These are phyloP conservation scores for Sparus aurata DNA, from an alignment of 2,797 vertebrate genomes.

Conservation along the genomic window DNA sequence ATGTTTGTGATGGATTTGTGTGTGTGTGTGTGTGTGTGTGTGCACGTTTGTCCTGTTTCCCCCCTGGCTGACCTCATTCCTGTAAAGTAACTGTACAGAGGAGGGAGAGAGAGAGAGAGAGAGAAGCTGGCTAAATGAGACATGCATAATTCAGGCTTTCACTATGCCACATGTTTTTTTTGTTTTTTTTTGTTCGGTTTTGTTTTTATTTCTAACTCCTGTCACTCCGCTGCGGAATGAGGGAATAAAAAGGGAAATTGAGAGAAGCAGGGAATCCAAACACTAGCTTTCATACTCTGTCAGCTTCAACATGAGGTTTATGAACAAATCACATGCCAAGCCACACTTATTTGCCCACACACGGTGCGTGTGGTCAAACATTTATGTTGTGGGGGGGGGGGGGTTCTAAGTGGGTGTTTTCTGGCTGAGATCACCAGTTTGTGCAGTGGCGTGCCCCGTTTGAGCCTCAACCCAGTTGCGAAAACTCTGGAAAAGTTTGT, in stretches of 20 bases:
- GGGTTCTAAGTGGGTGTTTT: constrained; percentile 40
- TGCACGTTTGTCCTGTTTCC: constrained; percentile 44
- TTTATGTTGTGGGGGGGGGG: constrained; percentile 48
- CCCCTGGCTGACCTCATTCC: constrained; percentile 57
- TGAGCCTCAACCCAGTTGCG: constrained; percentile 28
- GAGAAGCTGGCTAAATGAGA: constrained; percentile 59
- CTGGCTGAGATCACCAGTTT: not conserved
- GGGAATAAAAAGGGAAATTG: constrained; percentile 36
- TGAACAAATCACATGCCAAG: constrained; percentile 40
- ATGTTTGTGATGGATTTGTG: constrained; percentile 4
- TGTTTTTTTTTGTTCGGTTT: not conserved
- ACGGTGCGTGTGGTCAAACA: constrained; percentile 44
- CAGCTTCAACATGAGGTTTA: constrained; percentile 41
- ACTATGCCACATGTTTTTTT: constrained; percentile 26
- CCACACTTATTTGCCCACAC: constrained; percentile 50
- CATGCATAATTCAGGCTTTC: constrained; percentile 67
- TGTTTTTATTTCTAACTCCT: constrained; percentile 5
- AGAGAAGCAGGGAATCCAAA: constrained; percentile 42
- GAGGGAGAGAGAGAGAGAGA: constrained; percentile 30
- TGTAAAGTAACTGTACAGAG: constrained; percentile 46
- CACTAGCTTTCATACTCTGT: constrained; percentile 25
- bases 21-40: not conserved
- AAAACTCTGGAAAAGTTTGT: constrained; percentile 15
- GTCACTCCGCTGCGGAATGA: constrained; percentile 43
- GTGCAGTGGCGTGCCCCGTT: constrained; percentile 2